A percentile compares a stretch with the other conserved stretches of the same genome.
These are phyloP conservation scores for Acleris holmiana DNA, from an alignment of 2,888 invertebrate genomes.

Conservation along the genomic window DNA sequence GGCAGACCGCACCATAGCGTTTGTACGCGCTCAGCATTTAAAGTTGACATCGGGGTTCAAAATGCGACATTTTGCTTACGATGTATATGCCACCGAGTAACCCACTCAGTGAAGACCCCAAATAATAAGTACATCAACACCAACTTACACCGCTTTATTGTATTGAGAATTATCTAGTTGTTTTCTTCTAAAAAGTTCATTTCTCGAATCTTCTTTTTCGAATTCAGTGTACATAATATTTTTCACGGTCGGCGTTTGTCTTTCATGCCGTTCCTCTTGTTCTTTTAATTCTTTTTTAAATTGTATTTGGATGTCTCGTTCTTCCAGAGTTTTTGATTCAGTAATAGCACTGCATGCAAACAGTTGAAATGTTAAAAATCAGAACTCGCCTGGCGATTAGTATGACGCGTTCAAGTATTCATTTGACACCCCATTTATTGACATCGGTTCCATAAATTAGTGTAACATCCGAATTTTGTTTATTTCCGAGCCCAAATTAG, in stretches of 20 bases:
- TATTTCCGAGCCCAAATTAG: no score
- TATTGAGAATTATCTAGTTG: slow-evolving; percentile 46
- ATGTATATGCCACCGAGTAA: background rate
- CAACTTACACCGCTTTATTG: slow-evolving; percentile 59
- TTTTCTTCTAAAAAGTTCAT: slow-evolving; percentile 40
- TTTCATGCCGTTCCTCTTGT: slow-evolving; percentile 43
- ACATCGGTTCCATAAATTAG: no score
- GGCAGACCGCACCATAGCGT: no score
- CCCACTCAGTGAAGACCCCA: background rate
- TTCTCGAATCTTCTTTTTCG: slow-evolving; percentile 40
- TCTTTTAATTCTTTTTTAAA: slow-evolving; percentile 52
- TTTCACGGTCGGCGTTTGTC: slow-evolving; percentile 36
- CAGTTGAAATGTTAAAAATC: background rate
- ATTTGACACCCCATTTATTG: no score
- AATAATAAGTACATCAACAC: background rate
- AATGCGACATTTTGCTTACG: no score
- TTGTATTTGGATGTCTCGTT: slow-evolving; percentile 58
- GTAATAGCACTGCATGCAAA: slow-evolving; percentile 53
- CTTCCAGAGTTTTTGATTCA: slow-evolving; percentile 61
- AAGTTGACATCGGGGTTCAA: no score
- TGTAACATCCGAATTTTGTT: no score
- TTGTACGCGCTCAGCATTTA: no score
- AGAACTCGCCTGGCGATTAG: no score
- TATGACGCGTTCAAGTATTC: no score
- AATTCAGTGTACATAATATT: slow-evolving; percentile 40